A percentile compares a stretch with the other conserved stretches of the same genome.
These are phyloP conservation scores for Melieria picta DNA, from an alignment of 2,888 invertebrate genomes.

Conservation along the genomic window DNA sequence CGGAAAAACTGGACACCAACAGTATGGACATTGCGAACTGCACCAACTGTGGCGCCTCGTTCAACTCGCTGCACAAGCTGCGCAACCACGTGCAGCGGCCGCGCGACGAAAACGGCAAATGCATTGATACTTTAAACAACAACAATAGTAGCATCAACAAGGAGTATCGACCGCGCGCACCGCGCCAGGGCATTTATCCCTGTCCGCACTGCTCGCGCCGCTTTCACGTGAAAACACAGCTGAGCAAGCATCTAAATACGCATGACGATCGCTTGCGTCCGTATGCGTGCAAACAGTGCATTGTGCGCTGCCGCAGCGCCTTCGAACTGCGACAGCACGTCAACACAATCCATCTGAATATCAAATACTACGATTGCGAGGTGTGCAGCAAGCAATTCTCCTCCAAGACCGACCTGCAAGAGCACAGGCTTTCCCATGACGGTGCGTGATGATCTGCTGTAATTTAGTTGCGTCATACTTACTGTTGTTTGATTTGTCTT, in stretches of 20 bases:
- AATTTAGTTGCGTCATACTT: not conserved
- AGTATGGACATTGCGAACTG: constrained; percentile 19
- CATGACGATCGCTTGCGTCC: constrained; percentile 42
- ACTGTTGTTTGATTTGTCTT: not conserved
- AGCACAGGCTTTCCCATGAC: constrained; percentile 45
- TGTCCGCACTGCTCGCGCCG: constrained; percentile 44
- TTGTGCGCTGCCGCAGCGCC: constrained; percentile 38
- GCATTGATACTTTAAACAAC: constrained; percentile 1
- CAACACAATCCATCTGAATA: constrained; percentile 41
- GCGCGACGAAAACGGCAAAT: constrained; percentile 40
- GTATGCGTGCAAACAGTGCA: constrained; percentile 42
- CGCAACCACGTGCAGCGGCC: constrained; percentile 42
- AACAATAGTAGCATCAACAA: not conserved
- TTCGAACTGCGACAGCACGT: constrained; percentile 44
- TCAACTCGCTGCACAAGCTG: constrained; percentile 38
- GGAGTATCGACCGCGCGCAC: not conserved
- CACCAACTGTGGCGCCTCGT: constrained; percentile 32
- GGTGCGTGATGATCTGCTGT: constrained; percentile 26
- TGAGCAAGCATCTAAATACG: constrained; percentile 44
- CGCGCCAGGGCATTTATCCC: constrained; percentile 38
- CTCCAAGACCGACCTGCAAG: constrained; percentile 44
- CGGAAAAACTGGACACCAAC: constrained; percentile 30
- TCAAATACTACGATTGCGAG: constrained; percentile 44
- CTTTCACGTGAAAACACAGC: constrained; percentile 42
- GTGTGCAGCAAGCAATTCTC: constrained; percentile 46